Percentiles rank a stretch among this genome's conserved stretches.
These are phyloP conservation scores for Pseudoatta argentina DNA, from an alignment of 1,140 invertebrate genomes.

Conservation along the genomic window DNA sequence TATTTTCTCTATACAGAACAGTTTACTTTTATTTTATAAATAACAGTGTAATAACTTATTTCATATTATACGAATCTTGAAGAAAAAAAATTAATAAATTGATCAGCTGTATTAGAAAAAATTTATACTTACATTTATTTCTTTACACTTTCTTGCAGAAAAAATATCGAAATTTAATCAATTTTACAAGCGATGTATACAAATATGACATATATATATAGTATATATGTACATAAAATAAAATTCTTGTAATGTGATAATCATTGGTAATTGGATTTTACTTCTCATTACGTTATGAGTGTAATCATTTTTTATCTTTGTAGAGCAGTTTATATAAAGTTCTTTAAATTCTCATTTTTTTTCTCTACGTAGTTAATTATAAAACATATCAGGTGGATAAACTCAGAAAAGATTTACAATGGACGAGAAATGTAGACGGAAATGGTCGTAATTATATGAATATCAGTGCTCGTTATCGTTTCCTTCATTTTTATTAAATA, in stretches of 20 bases:
- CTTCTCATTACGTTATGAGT: neutral
- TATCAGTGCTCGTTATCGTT: slow-evolving; percentile 24
- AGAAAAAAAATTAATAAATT: neutral
- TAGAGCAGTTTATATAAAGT: neutral
- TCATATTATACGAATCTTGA: neutral
- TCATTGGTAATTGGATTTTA: slow-evolving; percentile 12
- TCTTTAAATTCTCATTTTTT: neutral
- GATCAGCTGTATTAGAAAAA: neutral
- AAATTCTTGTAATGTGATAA: neutral
- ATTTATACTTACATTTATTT: neutral
- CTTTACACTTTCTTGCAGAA: neutral
- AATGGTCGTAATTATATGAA: neutral
- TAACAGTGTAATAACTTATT: neutral
- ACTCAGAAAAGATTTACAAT: neutral
- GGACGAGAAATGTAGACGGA: neutral
- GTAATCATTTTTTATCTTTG: neutral
- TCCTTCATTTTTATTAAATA: slow-evolving; percentile 77
- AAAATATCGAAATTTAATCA: neutral
- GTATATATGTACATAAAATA: neutral
- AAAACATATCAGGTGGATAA: slow-evolving; percentile 1
- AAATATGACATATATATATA: neutral
- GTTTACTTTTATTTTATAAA: neutral
- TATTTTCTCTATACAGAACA: neutral
- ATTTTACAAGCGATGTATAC: neutral
- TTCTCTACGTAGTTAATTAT: neutral